Conservation (phyloP, 2,113 vertebrate genomes). For the Athene cunicularia region DNA sequence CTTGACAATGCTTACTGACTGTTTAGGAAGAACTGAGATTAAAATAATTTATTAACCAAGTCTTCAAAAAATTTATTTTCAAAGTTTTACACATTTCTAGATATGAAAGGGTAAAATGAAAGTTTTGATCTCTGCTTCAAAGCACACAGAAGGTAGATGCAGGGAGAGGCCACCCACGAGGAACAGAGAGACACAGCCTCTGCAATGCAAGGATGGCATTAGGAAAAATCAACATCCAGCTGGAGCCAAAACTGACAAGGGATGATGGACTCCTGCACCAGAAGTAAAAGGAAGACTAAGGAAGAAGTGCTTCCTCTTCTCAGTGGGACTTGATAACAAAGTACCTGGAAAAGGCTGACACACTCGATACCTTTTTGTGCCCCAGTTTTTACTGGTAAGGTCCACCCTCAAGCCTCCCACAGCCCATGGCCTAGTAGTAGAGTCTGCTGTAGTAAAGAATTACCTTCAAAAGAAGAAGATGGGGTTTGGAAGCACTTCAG, state of each 20-base stretch:
- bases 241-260: background rate
- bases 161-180: background rate
- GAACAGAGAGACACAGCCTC: background rate
- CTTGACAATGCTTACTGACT: background rate
- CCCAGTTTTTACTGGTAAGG: background rate
- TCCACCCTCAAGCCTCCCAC: background rate
- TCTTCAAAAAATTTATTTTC: background rate
- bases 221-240: background rate
- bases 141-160: background rate
- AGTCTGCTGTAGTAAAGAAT: background rate
- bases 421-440: background rate
- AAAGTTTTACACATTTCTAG: background rate
- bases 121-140: background rate
- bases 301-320: background rate
- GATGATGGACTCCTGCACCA: fast-evolving
- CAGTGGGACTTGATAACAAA: background rate
- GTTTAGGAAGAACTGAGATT: background rate
- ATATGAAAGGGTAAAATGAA: background rate
- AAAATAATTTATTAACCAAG: background rate
- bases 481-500: background rate
- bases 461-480: background rate
- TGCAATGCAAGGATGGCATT: background rate
- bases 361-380: fast-evolving
- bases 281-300: background rate
- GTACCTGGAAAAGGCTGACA: background rate